Base-by-base conservation (phyloP, 2,888 invertebrate species). In the Eupithecia abbreviata region DNA sequence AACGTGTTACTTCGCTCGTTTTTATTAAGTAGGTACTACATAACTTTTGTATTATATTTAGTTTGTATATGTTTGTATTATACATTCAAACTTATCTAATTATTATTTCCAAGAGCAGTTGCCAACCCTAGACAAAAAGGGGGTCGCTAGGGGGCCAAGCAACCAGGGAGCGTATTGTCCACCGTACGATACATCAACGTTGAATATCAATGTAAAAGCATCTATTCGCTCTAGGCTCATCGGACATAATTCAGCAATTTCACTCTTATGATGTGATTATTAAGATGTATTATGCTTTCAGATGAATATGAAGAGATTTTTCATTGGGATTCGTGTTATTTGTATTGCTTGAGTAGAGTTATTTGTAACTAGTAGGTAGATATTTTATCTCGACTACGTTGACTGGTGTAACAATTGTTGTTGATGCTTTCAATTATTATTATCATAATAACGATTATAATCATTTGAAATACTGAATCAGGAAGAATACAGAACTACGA, bases 131-230 rank as follows among this genome's bases (percentile, higher is more conserved):
- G 42, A 6, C 15, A 15, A 62, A 77, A 74, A 84, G 84, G 86
- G 86, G 85, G 85, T 83, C 83, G 84, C 79, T 43, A 81, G 87
- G 87, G 86, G 88, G 86, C 67, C 43, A n/a, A 86, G 18, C 55
- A 71, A 58, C 78, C 85, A 84, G 89, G 89, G 89, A 87, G 85
- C 86, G 89, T 86, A 90, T 92, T 90, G 91, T 92, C 89, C 89
- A 86, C 82, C 83, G 82, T 85, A 84, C 88, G 87, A 92, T 92
- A 92, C 90, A 92, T 92, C 92, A 92, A 90, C 88, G 91, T 90
- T 89, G 91, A 90, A 92, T 92, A 91, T 91, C 91, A 90, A 92
- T 92, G 91, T 84, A 85, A 82, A 87, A 86, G 86, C 91, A 92
- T 92, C 89, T 88, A 91, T 92, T 81, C 84, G 85, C 84, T 86